Evolutionary conservation across 2,888 invertebrate species (phyloP), one percentile per base, ranked within the genome.

Genomic region (Rotaria socialis): DNA sequence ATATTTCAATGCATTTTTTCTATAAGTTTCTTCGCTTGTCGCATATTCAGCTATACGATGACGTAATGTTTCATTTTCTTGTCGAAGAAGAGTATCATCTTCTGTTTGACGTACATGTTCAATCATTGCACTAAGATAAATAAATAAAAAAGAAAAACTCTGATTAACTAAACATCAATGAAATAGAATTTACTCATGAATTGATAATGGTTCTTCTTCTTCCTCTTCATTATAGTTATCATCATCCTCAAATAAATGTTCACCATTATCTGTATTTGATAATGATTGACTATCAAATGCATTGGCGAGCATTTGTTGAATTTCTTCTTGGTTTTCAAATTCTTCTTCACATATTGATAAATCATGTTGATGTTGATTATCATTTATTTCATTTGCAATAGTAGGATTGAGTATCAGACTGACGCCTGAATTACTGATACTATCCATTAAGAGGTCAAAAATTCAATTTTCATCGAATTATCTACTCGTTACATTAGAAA

Each of bases 291-390:
- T 67, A 67, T 80, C 80, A 47, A 80, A 80, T 80, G 80, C 80
- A 80, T 80, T 80, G 16, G 22, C 43, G 8, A 80, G 24, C 43
- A 80, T 80, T 80, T 80, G 43, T 80, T 80, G 47, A 80, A 80
- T 80, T n/a, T 80, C 80, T 80, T 80, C 80, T 47, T 47, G 80
- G 47, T 80, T 80, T 47, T 80, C 80, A 80, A 80, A 80, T 47
- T 80, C 80, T 80, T 80, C 80, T 43, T 80, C 47, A 47, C 80
- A 80, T 47, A 24, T 80, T 11, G 80, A 80, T 80, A 80, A n/a
- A 47, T 80, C 80, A 47, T 80, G 80, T 47, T 80, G 67, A 67
- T 67, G 47, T 67, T 67, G 27, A 67, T 67, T 67, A 24, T 80
- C 80, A 80, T 80, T 47, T 24, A 80, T 43, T 10, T 4, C 80